Evolutionary conservation across 1,140 invertebrate species (phyloP).

Genomic region (Palaemon carinicauda): DNA sequence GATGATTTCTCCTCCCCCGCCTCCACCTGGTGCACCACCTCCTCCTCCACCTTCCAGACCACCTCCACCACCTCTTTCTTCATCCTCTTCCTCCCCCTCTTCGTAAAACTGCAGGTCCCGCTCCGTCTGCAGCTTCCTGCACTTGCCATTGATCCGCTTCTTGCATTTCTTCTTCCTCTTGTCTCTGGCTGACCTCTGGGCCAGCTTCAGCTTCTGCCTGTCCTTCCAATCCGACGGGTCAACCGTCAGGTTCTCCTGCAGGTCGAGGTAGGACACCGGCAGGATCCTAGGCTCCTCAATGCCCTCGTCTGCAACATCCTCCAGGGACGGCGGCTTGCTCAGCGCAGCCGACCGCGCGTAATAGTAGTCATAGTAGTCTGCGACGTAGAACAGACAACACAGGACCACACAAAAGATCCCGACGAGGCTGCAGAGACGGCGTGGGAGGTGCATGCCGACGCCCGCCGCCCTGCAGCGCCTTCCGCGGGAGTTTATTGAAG

Average conservation of each 20-base stretch:
- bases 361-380: constrained; percentile 28
- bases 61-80: not conserved
- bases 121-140: not conserved
- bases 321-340: not conserved
- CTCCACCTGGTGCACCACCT: not conserved
- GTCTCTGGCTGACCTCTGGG: not conserved
- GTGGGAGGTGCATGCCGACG: constrained; percentile 37
- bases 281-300: not conserved
- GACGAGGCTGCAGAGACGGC: constrained; percentile 40
- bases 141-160: not conserved
- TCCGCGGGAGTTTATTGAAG: not conserved
- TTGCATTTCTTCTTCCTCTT: constrained; percentile 14
- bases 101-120: not conserved
- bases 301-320: not conserved
- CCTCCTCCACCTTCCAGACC: not conserved
- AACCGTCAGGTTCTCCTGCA: not conserved
- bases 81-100: not conserved
- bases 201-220: not conserved
- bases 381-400: constrained; percentile 24
- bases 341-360: not conserved
- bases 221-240: not conserved
- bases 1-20: not conserved
- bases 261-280: not conserved
- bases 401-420: constrained; percentile 22
- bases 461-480: not conserved